Evolutionary conservation across 2,888 invertebrate species (phyloP).

Genomic region (Magallana nippona): DNA sequence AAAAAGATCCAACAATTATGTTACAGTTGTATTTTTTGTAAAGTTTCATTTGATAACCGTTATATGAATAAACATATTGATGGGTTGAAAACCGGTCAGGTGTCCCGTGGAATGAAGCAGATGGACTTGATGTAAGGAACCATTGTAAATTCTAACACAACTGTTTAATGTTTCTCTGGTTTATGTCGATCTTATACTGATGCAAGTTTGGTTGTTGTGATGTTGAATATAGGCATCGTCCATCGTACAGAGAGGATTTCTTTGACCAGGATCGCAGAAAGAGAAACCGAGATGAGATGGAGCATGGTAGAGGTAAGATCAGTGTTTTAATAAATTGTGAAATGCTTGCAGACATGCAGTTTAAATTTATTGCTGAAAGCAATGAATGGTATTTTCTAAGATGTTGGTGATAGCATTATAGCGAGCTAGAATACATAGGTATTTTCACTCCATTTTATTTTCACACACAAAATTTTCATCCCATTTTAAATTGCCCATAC

Average conservation of each 20-base stretch:
- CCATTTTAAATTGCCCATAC: too few relatives aligned
- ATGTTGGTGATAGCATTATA: too few relatives aligned
- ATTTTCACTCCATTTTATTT: too few relatives aligned
- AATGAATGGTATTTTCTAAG: too few relatives aligned
- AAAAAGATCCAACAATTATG: too few relatives aligned
- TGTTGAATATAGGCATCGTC: conserved; percentile 29
- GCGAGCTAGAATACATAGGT: too few relatives aligned
- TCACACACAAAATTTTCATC: too few relatives aligned
- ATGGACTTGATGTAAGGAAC: conserved; percentile 19
- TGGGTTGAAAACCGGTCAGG: neutral
- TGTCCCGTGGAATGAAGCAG: neutral
- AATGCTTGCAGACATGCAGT: too few relatives aligned
- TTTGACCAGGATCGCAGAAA: conserved; percentile 62
- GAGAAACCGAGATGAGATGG: conserved; percentile 62
- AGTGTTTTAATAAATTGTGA: neutral
- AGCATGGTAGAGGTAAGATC: conserved; percentile 57
- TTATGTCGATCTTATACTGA: neutral
- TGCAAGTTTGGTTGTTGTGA: conserved; percentile 5
- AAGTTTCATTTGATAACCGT: too few relatives aligned
- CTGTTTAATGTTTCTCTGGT: neutral
- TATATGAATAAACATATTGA: too few relatives aligned
- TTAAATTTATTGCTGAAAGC: too few relatives aligned
- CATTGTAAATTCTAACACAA: neutral
- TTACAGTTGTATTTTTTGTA: too few relatives aligned
- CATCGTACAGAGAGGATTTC: conserved; percentile 59